Conservation (phyloP, 2,797 vertebrate genomes). For the Myoxocephalus aenaeus region DNA sequence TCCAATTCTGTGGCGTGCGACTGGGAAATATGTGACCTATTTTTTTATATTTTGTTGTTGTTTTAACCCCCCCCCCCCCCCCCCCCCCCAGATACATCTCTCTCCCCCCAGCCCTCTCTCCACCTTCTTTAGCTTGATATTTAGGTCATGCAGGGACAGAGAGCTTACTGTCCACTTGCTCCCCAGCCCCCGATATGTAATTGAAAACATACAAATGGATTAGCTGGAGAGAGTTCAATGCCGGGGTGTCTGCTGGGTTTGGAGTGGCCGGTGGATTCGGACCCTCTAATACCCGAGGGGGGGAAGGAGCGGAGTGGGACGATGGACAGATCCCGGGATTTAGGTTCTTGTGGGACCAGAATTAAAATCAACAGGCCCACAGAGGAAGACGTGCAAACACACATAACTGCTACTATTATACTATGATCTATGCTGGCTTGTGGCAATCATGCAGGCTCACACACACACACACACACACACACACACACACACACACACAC, state of each 20-base stretch:
- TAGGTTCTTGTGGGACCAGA: conserved; percentile 64
- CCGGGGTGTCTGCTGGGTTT: conserved; percentile 54
- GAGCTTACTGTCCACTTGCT: conserved; percentile 73
- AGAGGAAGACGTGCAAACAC: conserved; percentile 54
- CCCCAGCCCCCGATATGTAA: conserved; percentile 66
- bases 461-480: not conserved
- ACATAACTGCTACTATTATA: conserved; percentile 4
- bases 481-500: not conserved
- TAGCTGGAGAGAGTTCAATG: conserved; percentile 78
- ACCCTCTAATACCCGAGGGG: conserved; percentile 58
- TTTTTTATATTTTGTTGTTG: conserved; percentile 51
- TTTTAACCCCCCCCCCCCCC: conserved; percentile 40
- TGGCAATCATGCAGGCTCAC: not conserved
- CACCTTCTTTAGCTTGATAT: conserved; percentile 76
- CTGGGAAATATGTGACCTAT: conserved; percentile 76
- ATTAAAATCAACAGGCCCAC: conserved; percentile 64
- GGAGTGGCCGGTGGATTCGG: conserved; percentile 53
- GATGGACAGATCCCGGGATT: conserved; percentile 67
- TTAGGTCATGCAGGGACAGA: conserved; percentile 78
- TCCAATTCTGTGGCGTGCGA: conserved; percentile 65
- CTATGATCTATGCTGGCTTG: not conserved
- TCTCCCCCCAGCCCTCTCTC: not conserved
- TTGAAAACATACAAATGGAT: conserved; percentile 85
- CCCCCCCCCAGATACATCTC: conserved; percentile 18
- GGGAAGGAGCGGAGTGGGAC: not conserved